phyloP scores from a whole-genome alignment of 2,113 vertebrate species.

The Physeter macrocephalus region DNA sequence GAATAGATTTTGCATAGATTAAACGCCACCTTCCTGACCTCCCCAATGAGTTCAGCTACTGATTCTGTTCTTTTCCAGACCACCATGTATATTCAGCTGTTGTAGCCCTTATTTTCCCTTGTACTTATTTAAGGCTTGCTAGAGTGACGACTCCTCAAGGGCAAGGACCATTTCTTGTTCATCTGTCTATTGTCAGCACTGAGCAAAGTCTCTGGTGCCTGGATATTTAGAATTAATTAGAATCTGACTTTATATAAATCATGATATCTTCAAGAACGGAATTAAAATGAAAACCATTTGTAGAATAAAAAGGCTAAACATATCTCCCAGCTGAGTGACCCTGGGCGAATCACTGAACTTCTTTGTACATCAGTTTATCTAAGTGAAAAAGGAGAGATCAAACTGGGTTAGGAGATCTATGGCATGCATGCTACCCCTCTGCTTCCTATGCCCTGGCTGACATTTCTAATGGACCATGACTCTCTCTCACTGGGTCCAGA shows the following conservation, averaged over 20 bases:
- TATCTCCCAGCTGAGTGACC: not conserved
- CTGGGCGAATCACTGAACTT: not conserved
- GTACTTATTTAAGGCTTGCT: not conserved
- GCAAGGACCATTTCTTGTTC: constrained; percentile 5
- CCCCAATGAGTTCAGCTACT: not conserved
- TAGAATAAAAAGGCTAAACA: not conserved
- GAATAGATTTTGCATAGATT: constrained; percentile 62
- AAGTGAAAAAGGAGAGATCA: not conserved
- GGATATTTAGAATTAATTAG: not conserved
- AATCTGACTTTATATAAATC: not conserved
- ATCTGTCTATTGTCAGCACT: not conserved
- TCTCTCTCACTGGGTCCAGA: not conserved
- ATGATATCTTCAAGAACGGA: not conserved
- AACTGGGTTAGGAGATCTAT: not conserved
- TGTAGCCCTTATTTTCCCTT: not conserved
- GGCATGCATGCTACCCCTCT: no score
- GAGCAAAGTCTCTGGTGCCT: not conserved
- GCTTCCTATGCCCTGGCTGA: not conserved
- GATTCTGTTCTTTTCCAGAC: constrained; percentile 37
- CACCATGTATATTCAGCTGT: not conserved
- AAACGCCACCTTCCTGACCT: constrained; percentile 55
- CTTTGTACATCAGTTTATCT: not conserved
- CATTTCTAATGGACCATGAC: not conserved
- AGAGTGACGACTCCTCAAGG: constrained; percentile 24
- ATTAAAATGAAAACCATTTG: not conserved